Conservation (phyloP, 2,797 vertebrate species). For the Tragopan temminckii region DNA sequence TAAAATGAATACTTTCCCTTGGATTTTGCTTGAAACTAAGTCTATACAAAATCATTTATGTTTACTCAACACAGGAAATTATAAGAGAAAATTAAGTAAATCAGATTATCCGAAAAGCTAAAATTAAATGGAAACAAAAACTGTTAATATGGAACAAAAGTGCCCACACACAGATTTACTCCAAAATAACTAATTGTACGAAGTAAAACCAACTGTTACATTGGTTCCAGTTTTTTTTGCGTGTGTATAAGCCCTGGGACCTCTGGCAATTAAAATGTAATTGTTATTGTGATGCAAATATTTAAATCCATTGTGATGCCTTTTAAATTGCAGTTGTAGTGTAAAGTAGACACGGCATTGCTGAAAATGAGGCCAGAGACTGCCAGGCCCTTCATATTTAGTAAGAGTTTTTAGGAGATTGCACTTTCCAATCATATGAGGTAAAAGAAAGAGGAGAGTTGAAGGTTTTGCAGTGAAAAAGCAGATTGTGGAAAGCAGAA, state of each 20-base stretch:
- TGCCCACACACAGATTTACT: slow-evolving; percentile 22
- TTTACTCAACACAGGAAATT: not conserved
- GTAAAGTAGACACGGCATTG: not conserved
- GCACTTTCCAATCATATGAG: slow-evolving; percentile 4
- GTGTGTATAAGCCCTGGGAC: not conserved
- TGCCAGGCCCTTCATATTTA: slow-evolving; percentile 17
- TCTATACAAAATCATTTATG: not conserved
- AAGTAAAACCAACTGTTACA: slow-evolving; percentile 35
- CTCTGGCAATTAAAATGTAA: not conserved
- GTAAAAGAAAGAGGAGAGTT: slow-evolving; percentile 24
- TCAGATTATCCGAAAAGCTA: slow-evolving; percentile 8
- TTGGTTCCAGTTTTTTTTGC: not conserved
- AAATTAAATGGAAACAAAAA: slow-evolving; percentile 42
- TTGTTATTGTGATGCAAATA: slow-evolving; percentile 7
- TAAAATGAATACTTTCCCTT: not conserved
- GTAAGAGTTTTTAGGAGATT: slow-evolving; percentile 1
- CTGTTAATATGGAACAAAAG: slow-evolving; percentile 32
- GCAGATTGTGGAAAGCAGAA: slow-evolving; percentile 52
- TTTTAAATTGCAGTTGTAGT: not conserved
- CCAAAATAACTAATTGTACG: slow-evolving; percentile 1
- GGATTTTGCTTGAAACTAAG: not conserved
- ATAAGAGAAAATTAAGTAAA: not conserved
- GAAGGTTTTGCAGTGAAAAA: slow-evolving; percentile 50
- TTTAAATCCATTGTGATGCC: not conserved
- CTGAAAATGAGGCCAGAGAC: not conserved